Evolutionary conservation across 1,140 invertebrate genomes (phyloP).

Genomic region (Lutraria rhynchaena): DNA sequence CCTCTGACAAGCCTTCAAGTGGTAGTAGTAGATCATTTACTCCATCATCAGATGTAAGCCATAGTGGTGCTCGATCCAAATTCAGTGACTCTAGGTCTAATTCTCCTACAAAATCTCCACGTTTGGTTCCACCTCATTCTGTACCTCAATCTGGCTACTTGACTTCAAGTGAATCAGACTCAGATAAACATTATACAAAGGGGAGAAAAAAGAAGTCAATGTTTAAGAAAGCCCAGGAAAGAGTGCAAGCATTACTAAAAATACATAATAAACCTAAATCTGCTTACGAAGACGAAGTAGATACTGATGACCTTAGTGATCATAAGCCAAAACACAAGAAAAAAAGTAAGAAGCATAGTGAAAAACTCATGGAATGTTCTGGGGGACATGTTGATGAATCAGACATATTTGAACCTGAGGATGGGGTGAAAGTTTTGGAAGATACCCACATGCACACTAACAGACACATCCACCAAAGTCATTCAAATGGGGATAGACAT

Average conservation of each 20-base stretch:
- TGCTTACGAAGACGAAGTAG: not conserved
- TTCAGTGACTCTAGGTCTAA: not conserved
- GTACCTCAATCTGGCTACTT: not conserved
- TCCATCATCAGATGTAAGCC: not conserved
- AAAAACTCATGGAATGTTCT: not conserved
- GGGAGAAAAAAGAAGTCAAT: conserved; percentile 56
- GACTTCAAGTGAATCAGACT: conserved; percentile 28
- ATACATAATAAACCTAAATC: conserved; percentile 6
- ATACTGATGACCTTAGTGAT: not conserved
- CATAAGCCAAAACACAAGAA: conserved; percentile 14
- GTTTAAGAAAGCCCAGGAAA: conserved; percentile 54
- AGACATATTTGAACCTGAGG: conserved; percentile 7
- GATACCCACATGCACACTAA: conserved; percentile 34
- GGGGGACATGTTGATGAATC: not conserved
- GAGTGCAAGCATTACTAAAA: conserved; percentile 20
- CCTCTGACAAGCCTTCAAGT: not conserved
- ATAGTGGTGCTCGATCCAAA: not conserved
- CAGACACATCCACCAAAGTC: conserved; percentile 47
- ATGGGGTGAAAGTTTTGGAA: not conserved
- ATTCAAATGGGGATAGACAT: not conserved
- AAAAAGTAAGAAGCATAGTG: not conserved
- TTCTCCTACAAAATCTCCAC: conserved; percentile 11
- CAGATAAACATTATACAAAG: not conserved
- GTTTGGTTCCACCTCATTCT: too few species aligned
- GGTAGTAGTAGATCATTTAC: not conserved